Evolutionary conservation across 2,888 invertebrate species (phyloP).

Genomic region (Colostygia pectinataria): DNA sequence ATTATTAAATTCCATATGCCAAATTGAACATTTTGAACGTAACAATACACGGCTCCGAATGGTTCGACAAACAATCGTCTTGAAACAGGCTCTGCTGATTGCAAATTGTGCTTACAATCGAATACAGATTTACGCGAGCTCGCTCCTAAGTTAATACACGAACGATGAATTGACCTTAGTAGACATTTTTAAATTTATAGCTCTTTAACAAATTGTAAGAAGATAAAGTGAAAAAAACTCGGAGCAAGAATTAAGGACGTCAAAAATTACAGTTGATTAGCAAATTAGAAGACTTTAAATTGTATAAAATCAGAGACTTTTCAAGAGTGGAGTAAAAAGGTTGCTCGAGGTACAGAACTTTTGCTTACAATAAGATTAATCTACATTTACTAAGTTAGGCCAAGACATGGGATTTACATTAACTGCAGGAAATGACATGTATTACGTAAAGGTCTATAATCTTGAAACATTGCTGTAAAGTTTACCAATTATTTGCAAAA

Average conservation of each 20-base stretch:
- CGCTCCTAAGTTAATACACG: slow-evolving; percentile 59
- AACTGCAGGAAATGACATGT: too few species aligned
- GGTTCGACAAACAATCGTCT: slow-evolving; percentile 57
- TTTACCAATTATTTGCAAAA: too few species aligned
- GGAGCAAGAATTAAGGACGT: slow-evolving; percentile 14
- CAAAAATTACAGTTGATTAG: slow-evolving; percentile 23
- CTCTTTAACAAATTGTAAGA: slow-evolving; percentile 32
- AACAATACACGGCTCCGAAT: slow-evolving; percentile 52
- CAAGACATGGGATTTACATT: too few species aligned
- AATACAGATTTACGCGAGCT: slow-evolving; percentile 72
- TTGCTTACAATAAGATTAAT: too few species aligned
- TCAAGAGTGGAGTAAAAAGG: background rate
- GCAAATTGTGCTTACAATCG: slow-evolving; percentile 74
- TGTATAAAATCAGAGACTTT: slow-evolving; percentile 6
- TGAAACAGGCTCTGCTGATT: slow-evolving; percentile 72
- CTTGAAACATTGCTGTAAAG: too few species aligned
- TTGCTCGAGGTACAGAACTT: too few species aligned
- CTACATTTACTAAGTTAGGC: too few species aligned
- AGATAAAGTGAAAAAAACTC: slow-evolving; percentile 17
- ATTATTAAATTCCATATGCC: slow-evolving; percentile 32
- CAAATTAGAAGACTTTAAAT: slow-evolving; percentile 9
- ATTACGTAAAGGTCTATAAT: too few species aligned
- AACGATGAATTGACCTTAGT: slow-evolving; percentile 58
- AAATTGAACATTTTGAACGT: slow-evolving; percentile 33
- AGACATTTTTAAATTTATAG: slow-evolving; percentile 51